These are phyloP conservation scores for Amiota minor DNA, from an alignment of 2,888 invertebrate genomes.

Conservation along the genomic window DNA sequence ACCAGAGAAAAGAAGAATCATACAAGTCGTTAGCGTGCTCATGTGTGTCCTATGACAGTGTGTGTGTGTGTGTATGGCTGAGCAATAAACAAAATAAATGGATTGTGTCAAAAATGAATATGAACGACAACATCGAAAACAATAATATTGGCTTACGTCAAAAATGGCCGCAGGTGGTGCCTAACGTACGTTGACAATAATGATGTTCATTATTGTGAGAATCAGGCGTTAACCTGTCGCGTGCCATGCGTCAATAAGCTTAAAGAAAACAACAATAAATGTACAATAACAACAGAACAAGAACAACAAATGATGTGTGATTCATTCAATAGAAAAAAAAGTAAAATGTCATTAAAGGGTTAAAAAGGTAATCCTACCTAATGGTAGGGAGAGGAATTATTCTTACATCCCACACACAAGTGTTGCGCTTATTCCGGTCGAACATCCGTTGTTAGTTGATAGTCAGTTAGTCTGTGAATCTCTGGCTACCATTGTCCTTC, in stretches of 20 bases:
- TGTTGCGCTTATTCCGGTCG: constrained; percentile 10
- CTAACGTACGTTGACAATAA: not conserved
- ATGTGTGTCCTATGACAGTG: not conserved
- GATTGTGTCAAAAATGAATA: not conserved
- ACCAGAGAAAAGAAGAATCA: not conserved
- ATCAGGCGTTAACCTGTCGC: not conserved
- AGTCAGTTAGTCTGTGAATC: no score
- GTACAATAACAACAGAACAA: not conserved
- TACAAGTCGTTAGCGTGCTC: not conserved
- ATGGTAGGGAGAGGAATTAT: no score
- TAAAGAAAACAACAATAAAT: not conserved
- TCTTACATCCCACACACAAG: constrained; percentile 10
- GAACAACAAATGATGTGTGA: not conserved
- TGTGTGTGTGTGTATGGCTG: not conserved
- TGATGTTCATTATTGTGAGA: not conserved
- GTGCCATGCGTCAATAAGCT: not conserved
- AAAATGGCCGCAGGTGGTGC: not conserved
- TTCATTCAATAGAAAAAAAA: no score
- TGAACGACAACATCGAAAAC: no score
- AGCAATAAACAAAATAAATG: not conserved
- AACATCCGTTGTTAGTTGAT: not conserved
- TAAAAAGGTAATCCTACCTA: not conserved
- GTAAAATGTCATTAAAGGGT: not conserved
- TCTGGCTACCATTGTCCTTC: no score
- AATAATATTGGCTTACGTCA: no score